Percentiles rank a stretch among this genome's conserved stretches.
phyloP scores from a whole-genome alignment of 2,888 invertebrate species.

The Cephus pygmeus region DNA sequence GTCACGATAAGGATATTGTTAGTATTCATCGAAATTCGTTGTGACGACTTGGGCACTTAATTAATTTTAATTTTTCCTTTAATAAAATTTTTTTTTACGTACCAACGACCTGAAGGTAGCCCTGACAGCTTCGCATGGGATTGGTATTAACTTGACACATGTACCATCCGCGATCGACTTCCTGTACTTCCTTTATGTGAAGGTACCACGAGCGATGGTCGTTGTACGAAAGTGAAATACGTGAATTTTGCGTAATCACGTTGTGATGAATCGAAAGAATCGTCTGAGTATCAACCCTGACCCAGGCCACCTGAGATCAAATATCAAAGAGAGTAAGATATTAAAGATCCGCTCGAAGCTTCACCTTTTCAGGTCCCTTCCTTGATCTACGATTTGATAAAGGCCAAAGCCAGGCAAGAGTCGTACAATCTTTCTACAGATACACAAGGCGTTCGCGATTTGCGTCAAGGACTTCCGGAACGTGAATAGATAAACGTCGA shows the following conservation, averaged over 20 bases:
- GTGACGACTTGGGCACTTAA: background rate
- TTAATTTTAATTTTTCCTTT: background rate
- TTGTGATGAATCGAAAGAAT: slow-evolving; percentile 92
- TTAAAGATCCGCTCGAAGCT: background rate
- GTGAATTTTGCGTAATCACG: slow-evolving; percentile 90
- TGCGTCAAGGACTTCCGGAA: background rate
- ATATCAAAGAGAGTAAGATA: slow-evolving; percentile 4
- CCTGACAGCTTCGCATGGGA: slow-evolving; percentile 91
- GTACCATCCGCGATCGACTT: slow-evolving; percentile 89
- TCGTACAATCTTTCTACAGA: background rate
- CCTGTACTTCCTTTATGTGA: slow-evolving; percentile 88
- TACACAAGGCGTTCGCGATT: background rate
- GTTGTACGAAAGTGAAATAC: slow-evolving; percentile 87
- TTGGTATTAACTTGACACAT: slow-evolving; percentile 95
- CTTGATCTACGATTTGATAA: background rate
- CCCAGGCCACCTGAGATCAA: slow-evolving; percentile 86
- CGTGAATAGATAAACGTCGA: background rate
- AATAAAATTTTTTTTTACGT: slow-evolving; percentile 61
- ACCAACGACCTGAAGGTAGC: slow-evolving; percentile 93
- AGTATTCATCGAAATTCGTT: background rate
- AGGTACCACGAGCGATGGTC: slow-evolving; percentile 93
- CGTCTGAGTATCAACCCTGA: slow-evolving; percentile 91
- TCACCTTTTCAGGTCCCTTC: background rate
- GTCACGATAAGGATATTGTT: slow-evolving; percentile 44
- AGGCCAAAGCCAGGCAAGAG: background rate